phyloP scores from a whole-genome alignment of 2,113 vertebrate species.

The Xiphophorus hellerii region DNA sequence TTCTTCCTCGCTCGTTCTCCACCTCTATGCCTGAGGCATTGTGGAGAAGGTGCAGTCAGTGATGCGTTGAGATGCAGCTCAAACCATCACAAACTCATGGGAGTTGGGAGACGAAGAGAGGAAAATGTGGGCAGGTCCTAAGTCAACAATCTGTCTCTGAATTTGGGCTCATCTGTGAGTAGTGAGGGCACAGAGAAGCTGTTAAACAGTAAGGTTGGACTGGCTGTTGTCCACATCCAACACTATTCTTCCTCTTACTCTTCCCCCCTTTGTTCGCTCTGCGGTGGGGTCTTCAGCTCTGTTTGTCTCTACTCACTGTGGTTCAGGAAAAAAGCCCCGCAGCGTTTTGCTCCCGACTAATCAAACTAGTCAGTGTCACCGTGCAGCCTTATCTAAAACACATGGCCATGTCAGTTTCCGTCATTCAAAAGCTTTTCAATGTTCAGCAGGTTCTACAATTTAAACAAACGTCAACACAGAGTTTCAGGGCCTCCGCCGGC shows the following conservation, averaged over 20 bases:
- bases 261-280: slow-evolving; percentile 39
- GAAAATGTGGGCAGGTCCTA: slow-evolving; percentile 58
- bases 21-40: slow-evolving; percentile 64
- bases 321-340: slow-evolving; percentile 49
- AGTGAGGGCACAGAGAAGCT: slow-evolving; percentile 15
- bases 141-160: slow-evolving; percentile 47
- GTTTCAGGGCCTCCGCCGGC: slow-evolving; percentile 69
- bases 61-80: slow-evolving; percentile 71
- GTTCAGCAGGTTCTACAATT: slow-evolving; percentile 66
- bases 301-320: slow-evolving; percentile 57
- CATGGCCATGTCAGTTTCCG: slow-evolving; percentile 73
- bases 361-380: slow-evolving; percentile 73
- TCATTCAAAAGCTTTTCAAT: slow-evolving; percentile 59
- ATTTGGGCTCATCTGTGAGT: slow-evolving; percentile 31
- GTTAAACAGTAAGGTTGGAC: slow-evolving; percentile 51
- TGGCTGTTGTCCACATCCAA: slow-evolving; percentile 55
- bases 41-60: slow-evolving; percentile 74
- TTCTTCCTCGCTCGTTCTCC: slow-evolving; percentile 44
- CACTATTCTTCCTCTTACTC: slow-evolving; percentile 39
- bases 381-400: slow-evolving; percentile 75
- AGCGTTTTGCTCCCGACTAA: slow-evolving; percentile 64
- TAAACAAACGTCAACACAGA: slow-evolving; percentile 77
- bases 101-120: slow-evolving; percentile 32
- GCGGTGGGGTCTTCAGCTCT: slow-evolving; percentile 35
- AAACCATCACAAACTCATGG: slow-evolving; percentile 62